Evolutionary conservation across 2,888 invertebrate genomes (phyloP).

Genomic region (Hylaea fasciaria): DNA sequence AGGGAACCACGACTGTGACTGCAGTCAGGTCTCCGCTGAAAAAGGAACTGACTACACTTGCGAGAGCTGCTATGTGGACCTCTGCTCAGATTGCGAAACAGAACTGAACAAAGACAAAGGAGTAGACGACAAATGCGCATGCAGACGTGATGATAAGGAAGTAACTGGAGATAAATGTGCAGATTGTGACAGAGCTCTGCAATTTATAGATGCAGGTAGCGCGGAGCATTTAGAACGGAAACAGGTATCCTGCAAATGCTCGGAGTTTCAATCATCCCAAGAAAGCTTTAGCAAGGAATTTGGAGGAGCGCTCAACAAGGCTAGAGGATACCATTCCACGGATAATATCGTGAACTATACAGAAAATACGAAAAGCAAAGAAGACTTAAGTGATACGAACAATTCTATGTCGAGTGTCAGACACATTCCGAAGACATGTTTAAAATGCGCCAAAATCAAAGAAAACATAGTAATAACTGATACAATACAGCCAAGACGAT

Average conservation of each 20-base stretch:
- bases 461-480: conserved; percentile 78
- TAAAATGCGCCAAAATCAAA: conserved; percentile 81
- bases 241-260: conserved; percentile 68
- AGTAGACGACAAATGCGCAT: conserved; percentile 62
- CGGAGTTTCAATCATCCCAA: conserved; percentile 79
- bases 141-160: conserved; percentile 58
- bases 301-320: conserved; percentile 65
- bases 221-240: conserved; percentile 73
- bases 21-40: conserved; percentile 69
- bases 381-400: conserved; percentile 68
- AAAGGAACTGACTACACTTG: conserved; percentile 78
- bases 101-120: conserved; percentile 65
- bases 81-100: conserved; percentile 77
- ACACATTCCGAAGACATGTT: conserved; percentile 74
- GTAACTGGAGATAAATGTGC: conserved; percentile 68
- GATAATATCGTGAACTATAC: conserved; percentile 76
- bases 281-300: conserved; percentile 78
- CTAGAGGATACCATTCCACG: conserved; percentile 77
- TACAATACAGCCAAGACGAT: conserved; percentile 64
- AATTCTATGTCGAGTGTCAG: conserved; percentile 66
- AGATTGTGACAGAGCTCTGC: conserved; percentile 75
- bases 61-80: conserved; percentile 74
- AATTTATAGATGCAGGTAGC: conserved; percentile 76
- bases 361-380: conserved; percentile 68
- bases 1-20: conserved; percentile 67